These are phyloP conservation scores for Ceratitis capitata DNA, from an alignment of 1,140 invertebrate species.

Conservation along the genomic window DNA sequence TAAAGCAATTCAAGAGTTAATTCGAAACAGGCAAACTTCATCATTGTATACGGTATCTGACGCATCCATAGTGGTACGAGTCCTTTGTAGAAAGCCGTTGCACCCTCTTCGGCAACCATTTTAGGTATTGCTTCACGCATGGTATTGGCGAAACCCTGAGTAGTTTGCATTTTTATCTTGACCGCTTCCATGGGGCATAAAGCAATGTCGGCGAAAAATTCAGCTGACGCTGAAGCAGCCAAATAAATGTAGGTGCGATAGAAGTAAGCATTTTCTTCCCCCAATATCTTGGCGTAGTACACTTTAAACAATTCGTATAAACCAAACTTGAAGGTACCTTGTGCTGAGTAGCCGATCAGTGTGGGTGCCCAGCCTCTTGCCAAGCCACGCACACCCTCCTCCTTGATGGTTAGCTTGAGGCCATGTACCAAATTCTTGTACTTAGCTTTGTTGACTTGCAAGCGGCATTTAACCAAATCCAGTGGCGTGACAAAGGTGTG, in stretches of 20 bases:
- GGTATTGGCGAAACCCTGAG: slow-evolving; percentile 84
- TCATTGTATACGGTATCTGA: slow-evolving; percentile 97
- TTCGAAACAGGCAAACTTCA: slow-evolving; percentile 99
- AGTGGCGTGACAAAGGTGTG: slow-evolving; percentile 86
- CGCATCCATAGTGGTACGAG: slow-evolving; percentile 89
- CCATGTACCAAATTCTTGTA: slow-evolving; percentile 75
- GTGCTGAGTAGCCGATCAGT: slow-evolving; percentile 79
- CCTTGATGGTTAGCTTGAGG: slow-evolving; percentile 72
- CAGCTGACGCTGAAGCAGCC: slow-evolving; percentile 92
- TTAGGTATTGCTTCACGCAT: slow-evolving; percentile 87
- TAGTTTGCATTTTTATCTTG: slow-evolving; percentile 90
- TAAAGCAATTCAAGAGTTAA: slow-evolving; percentile 94
- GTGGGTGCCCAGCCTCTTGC: slow-evolving; percentile 83
- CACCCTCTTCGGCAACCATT: slow-evolving; percentile 80
- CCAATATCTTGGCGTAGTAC: slow-evolving; percentile 73
- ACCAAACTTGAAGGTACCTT: slow-evolving; percentile 75
- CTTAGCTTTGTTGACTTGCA: slow-evolving; percentile 74
- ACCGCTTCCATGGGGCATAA: slow-evolving; percentile 95
- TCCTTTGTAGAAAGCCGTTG: slow-evolving; percentile 81
- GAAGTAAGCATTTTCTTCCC: slow-evolving; percentile 79
- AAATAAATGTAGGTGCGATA: slow-evolving; percentile 93
- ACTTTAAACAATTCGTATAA: slow-evolving; percentile 86
- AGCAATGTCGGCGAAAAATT: slow-evolving; percentile 98
- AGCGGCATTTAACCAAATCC: slow-evolving; percentile 91
- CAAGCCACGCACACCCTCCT: slow-evolving; percentile 75